Conservation (phyloP, 2,888 invertebrate species). For the Megamerina dolium region DNA sequence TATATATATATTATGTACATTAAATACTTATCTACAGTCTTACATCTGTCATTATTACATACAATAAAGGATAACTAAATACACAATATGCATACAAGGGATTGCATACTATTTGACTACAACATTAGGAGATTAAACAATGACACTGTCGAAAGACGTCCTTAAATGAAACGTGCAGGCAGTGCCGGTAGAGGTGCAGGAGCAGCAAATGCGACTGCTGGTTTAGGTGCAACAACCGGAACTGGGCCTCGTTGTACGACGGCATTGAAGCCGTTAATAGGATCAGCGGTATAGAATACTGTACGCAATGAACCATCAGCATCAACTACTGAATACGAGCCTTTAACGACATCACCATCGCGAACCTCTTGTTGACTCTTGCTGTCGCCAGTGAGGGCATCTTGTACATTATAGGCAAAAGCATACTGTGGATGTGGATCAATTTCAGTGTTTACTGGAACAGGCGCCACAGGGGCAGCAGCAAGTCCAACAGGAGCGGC, state of each 20-base stretch:
- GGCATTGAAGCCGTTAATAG: slow-evolving; percentile 43
- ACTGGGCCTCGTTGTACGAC: slow-evolving; percentile 58
- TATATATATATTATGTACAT: slow-evolving; percentile 1
- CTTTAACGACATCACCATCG: slow-evolving; percentile 58
- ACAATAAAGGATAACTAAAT: too few species aligned
- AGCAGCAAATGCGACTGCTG: slow-evolving; percentile 24
- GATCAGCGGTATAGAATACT: slow-evolving; percentile 42
- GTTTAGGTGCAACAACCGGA: slow-evolving; percentile 32
- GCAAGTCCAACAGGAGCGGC: slow-evolving; percentile 22
- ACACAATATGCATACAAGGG: too few species aligned
- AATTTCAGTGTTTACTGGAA: slow-evolving; percentile 30
- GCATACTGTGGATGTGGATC: slow-evolving; percentile 57
- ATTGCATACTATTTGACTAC: too few species aligned
- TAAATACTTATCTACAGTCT: neutral
- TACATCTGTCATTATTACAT: neutral
- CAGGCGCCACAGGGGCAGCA: slow-evolving; percentile 19
- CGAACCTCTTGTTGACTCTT: slow-evolving; percentile 55
- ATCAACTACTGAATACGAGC: slow-evolving; percentile 41
- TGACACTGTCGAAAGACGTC: too few species aligned
- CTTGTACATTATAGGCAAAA: slow-evolving; percentile 64
- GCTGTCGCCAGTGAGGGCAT: slow-evolving; percentile 58
- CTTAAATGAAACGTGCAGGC: too few species aligned
- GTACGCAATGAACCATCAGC: slow-evolving; percentile 41
- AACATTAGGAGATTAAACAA: too few species aligned
- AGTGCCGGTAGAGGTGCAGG: slow-evolving; percentile 26